Evolutionary conservation across 2,888 invertebrate species (phyloP).

Genomic region (Hypomecis punctinalis): DNA sequence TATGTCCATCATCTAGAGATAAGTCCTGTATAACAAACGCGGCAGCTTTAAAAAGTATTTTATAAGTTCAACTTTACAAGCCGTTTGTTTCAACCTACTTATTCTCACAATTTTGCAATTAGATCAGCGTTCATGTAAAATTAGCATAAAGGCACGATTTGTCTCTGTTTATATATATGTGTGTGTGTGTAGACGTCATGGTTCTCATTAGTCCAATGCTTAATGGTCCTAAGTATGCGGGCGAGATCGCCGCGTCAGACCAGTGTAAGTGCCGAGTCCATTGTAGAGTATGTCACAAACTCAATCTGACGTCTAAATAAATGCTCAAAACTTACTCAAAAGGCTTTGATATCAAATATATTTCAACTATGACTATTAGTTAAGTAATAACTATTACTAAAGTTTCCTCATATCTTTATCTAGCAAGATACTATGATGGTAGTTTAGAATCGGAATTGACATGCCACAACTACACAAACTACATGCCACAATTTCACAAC

Average conservation of each 20-base stretch:
- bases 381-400: too few relatives aligned
- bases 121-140: constrained; percentile 23
- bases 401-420: too few relatives aligned
- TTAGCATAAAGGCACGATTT: constrained; percentile 38
- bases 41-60: too few relatives aligned
- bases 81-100: constrained; percentile 19
- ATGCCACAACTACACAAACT: too few relatives aligned
- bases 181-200: constrained; percentile 55
- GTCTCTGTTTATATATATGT: constrained; percentile 26
- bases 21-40: too few relatives aligned
- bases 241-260: constrained; percentile 66
- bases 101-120: constrained; percentile 23
- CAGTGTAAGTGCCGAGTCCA: constrained; percentile 45
- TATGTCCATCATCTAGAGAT: too few relatives aligned
- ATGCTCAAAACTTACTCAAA: too few relatives aligned
- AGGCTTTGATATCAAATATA: too few relatives aligned
- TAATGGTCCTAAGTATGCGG: constrained; percentile 80
- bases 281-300: constrained; percentile 29
- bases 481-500: too few relatives aligned
- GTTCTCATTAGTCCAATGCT: constrained; percentile 75
- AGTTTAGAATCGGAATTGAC: too few relatives aligned
- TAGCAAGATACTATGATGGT: too few relatives aligned
- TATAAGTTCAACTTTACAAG: constrained; percentile 11
- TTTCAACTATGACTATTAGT: too few relatives aligned
- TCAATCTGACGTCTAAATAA: background rate